Evolutionary conservation across 2,113 vertebrate genomes (phyloP).

Genomic region (Cynoglossus semilaevis): DNA sequence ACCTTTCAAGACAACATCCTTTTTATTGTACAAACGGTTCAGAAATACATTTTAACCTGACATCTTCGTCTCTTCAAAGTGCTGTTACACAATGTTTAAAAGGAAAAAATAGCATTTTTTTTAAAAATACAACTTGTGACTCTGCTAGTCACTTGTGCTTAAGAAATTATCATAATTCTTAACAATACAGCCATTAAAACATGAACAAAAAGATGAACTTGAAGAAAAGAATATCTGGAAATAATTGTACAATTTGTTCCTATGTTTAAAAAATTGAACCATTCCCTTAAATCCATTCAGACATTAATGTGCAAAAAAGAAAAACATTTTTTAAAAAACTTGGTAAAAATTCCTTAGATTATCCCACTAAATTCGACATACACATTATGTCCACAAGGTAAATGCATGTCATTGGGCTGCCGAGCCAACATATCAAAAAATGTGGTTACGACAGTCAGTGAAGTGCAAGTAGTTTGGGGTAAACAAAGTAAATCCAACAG

Average conservation of each 20-base stretch:
- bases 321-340: too few relatives aligned
- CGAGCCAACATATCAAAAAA: constrained; percentile 51
- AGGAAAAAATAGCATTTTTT: constrained; percentile 3
- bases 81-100: constrained; percentile 38
- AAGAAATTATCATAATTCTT: constrained; percentile 4
- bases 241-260: constrained; percentile 31
- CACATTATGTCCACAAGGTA: background rate
- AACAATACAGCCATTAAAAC: constrained; percentile 24
- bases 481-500: constrained; percentile 9
- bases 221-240: constrained; percentile 19
- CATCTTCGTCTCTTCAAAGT: constrained; percentile 50
- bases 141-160: constrained; percentile 6
- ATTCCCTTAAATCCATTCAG: constrained; percentile 68
- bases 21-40: constrained; percentile 11
- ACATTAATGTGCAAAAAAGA: constrained; percentile 80
- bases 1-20: constrained; percentile 7
- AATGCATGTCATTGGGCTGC: constrained; percentile 34
- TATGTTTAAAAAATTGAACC: constrained; percentile 13
- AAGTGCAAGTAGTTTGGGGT: constrained; percentile 20
- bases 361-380: constrained; percentile 63
- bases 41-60: constrained; percentile 32
- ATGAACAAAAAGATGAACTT: constrained; percentile 13
- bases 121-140: constrained; percentile 17
- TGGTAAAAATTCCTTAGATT: constrained; percentile 49
- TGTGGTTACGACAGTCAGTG: constrained; percentile 20